These are phyloP conservation scores for Isaurus tuberculatus DNA, from an alignment of 92 coral and sea anemone species.

Conservation along the genomic window DNA sequence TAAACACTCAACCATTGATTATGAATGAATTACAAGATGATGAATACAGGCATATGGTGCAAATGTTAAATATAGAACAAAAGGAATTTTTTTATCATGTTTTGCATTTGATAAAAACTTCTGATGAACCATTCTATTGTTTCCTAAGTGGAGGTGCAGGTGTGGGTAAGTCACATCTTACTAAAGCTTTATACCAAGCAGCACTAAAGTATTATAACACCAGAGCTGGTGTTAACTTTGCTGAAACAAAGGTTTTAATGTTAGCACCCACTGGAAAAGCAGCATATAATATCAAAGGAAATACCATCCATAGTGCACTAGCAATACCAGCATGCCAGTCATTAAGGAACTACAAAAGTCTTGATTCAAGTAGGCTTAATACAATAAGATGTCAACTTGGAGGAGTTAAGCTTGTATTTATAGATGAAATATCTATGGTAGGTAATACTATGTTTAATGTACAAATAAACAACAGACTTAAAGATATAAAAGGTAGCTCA, in stretches of 20 bases:
- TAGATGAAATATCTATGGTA: slow-evolving; percentile 70
- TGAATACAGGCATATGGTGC: slow-evolving; percentile 4
- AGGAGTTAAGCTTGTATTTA: slow-evolving; percentile 6
- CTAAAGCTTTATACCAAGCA: slow-evolving; percentile 55
- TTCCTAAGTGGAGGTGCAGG: slow-evolving; percentile 1
- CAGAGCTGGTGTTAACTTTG: slow-evolving; percentile 61
- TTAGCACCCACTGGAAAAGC: slow-evolving; percentile 8
- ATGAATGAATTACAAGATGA: slow-evolving; percentile 9
- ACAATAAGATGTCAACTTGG: slow-evolving; percentile 60
- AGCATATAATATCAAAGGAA: slow-evolving; percentile 15
- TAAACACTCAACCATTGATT: slow-evolving; percentile 2
- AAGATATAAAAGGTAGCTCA: not conserved
- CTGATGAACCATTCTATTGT: not conserved
- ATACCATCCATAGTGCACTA: slow-evolving; percentile 13
- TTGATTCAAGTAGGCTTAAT: slow-evolving; percentile 76
- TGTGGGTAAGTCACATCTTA: slow-evolving; percentile 7
- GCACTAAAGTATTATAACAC: slow-evolving; percentile 65
- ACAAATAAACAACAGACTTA: slow-evolving; percentile 67
- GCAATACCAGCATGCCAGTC: slow-evolving; percentile 61
- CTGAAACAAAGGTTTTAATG: slow-evolving; percentile 50
- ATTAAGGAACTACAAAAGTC: slow-evolving; percentile 67
- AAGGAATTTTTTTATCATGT: not conserved
- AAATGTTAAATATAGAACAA: slow-evolving; percentile 7
- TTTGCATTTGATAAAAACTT: slow-evolving; percentile 10
- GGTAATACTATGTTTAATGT: slow-evolving; percentile 47